Conservation (phyloP, 2,888 invertebrate species). For the Elysia crispata region DNA sequence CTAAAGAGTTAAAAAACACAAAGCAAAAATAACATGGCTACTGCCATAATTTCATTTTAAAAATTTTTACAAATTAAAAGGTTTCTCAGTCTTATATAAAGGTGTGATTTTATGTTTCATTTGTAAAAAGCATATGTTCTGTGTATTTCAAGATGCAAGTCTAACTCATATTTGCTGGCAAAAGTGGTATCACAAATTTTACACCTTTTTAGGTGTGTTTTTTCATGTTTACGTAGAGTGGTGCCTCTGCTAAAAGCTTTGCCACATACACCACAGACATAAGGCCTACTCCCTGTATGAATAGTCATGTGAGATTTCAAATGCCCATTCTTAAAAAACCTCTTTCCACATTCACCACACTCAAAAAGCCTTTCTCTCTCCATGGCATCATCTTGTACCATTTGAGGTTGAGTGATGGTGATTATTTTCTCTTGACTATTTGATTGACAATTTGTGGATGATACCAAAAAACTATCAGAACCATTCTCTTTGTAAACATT, state of each 20-base stretch:
- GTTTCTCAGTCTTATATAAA: no score
- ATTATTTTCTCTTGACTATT: conserved; percentile 42
- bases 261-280: conserved; percentile 45
- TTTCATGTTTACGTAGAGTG: conserved; percentile 46
- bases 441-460: conserved; percentile 27
- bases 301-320: conserved; percentile 47
- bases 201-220: conserved; percentile 47
- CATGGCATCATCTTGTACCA: conserved; percentile 26
- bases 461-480: conserved; percentile 22
- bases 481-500: conserved; percentile 21
- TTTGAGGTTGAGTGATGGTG: conserved; percentile 43
- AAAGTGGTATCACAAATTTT: conserved; percentile 48
- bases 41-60: no score
- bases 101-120: not conserved
- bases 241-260: conserved; percentile 43
- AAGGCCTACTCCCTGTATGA: conserved; percentile 43
- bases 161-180: conserved; percentile 45
- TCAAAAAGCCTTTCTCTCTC: conserved; percentile 47
- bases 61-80: no score
- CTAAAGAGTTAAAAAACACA: no score
- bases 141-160: conserved; percentile 46
- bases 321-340: conserved; percentile 50
- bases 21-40: no score
- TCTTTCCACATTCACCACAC: conserved; percentile 45
- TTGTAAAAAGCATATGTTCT: conserved; percentile 45